Evolutionary conservation across 92 coral and sea anemone species (phyloP), one percentile per base, ranked within the genome.

Genomic region (Meandrina meandrites): DNA sequence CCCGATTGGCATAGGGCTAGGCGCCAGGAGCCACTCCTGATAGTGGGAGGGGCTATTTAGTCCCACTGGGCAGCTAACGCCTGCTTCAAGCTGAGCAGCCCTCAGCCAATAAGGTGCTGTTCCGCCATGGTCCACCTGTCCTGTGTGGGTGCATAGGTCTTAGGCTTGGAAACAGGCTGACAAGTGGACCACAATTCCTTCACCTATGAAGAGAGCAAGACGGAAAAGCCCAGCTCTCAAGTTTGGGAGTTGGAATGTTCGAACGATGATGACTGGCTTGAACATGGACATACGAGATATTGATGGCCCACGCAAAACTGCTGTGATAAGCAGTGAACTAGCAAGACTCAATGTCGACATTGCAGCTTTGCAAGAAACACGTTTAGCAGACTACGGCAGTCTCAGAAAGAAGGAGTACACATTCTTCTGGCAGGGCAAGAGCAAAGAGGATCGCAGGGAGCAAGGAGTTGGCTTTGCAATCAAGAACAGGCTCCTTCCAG

Each of bases 41-140:
- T 71, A 28, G 87, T 84, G 87, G 87, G 80, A 84, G 87, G 70
- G 66, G 68, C 32, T 66, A 78, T 81, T 81, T 84, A 19, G 80
- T 68, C 86, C 84, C 94, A 86, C 72, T 86, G 90, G 90, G 19
- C 91, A 76, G 94, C 88, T 81, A 89, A 84, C 87, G 90, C 89
- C 88, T 88, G 86, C 93, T 74, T 82, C 48, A 87, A 81, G 88
- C 88, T 67, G 91, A 90, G 91, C 88, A 89, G 92, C 90, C 85
- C 86, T 88, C 90, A 86, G 92, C 87, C 90, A 89, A 75, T 89
- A 85, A 81, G 90, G 92, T 84, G 81, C 76, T 86, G 90, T 60
- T 86, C 78, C 88, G 85, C 88, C 85, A 80, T 86, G 71, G 48
- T 71, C 79, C 66, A 79, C 85, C 88, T 80, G 89, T 87, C 67